Evolutionary conservation across 2,113 vertebrate species (phyloP).

Genomic region (Nanger granti): DNA sequence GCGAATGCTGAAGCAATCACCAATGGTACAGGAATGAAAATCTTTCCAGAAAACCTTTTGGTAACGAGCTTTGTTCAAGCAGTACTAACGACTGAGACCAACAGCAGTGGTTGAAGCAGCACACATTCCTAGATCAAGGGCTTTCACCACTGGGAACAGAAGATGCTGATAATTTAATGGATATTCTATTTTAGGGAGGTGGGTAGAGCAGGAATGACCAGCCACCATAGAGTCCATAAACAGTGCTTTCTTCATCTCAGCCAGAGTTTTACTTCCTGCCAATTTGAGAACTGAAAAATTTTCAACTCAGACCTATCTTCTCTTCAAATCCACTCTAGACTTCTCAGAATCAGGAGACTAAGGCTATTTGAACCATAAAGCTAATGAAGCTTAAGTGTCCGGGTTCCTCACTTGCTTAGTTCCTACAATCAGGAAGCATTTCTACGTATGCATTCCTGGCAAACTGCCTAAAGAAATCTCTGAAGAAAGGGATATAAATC

Average conservation of each 20-base stretch:
- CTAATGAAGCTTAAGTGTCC: neutral
- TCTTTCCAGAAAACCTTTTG: neutral
- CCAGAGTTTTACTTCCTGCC: constrained; percentile 10
- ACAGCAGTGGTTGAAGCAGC: neutral
- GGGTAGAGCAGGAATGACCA: neutral
- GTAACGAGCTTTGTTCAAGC: neutral
- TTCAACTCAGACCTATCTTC: neutral
- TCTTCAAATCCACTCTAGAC: constrained; percentile 24
- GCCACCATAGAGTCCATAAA: neutral
- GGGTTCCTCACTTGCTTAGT: neutral
- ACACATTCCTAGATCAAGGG: constrained; percentile 39
- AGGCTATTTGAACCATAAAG: neutral
- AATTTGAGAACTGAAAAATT: neutral
- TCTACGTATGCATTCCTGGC: constrained; percentile 30
- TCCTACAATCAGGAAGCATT: constrained; percentile 20
- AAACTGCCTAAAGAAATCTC: constrained; percentile 37
- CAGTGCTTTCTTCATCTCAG: neutral
- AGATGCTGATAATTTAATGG: neutral
- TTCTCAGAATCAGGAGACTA: constrained; percentile 29
- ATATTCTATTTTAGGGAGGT: constrained; percentile 47
- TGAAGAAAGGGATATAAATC: constrained; percentile 11
- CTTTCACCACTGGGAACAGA: neutral
- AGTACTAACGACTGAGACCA: neutral
- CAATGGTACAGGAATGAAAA: neutral
- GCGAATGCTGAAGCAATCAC: neutral